These are phyloP conservation scores for Lepidochrysops patricia DNA, from an alignment of 2,888 invertebrate species.

Conservation along the genomic window DNA sequence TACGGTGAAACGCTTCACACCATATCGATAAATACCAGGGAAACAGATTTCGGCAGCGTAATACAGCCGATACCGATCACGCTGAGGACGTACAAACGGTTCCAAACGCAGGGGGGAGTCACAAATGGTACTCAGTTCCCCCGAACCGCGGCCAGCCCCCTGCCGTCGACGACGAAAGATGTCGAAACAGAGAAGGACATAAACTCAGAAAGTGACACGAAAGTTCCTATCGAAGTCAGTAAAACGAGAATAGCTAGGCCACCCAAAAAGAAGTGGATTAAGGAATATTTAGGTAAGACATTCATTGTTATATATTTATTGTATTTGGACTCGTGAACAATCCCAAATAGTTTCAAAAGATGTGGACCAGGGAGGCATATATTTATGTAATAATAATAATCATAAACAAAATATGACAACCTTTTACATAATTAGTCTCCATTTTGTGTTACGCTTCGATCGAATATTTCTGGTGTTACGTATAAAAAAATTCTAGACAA, in stretches of 20 bases:
- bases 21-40: slow-evolving; percentile 58
- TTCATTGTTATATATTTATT: neutral
- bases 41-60: slow-evolving; percentile 59
- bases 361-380: too few species aligned
- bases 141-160: slow-evolving; percentile 30
- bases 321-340: too few species aligned
- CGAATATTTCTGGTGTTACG: too few species aligned
- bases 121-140: slow-evolving; percentile 28
- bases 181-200: slow-evolving; percentile 30
- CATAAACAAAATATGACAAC: neutral
- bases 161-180: slow-evolving; percentile 35
- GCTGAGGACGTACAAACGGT: slow-evolving; percentile 51
- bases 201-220: neutral
- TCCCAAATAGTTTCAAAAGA: neutral
- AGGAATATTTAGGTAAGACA: slow-evolving; percentile 77
- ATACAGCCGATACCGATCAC: slow-evolving; percentile 59
- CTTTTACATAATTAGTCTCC: too few species aligned
- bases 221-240: slow-evolving; percentile 32
- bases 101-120: slow-evolving; percentile 37
- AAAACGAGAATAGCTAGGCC: slow-evolving; percentile 53
- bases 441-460: too few species aligned
- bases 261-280: slow-evolving; percentile 85
- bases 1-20: slow-evolving; percentile 54
- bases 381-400: too few species aligned
- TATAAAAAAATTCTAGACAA: too few species aligned